Conservation (phyloP, 37 sponge, comb jelly and placozoan genomes). For the Cliona cf. orientalis region DNA sequence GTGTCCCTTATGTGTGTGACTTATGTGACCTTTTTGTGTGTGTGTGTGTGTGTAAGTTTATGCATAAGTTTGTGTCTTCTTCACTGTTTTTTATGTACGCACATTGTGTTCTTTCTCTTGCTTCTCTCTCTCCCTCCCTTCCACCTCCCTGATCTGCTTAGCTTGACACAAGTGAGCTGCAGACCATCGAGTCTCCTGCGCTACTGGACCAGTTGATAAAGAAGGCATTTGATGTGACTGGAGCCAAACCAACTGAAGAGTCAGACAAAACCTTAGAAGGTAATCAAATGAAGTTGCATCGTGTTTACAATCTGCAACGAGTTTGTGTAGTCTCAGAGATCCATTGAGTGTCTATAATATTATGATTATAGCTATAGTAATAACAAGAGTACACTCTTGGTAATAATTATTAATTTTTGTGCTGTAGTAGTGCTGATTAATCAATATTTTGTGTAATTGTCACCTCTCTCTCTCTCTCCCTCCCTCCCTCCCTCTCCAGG, state of each 20-base stretch:
- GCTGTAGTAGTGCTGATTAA: no score
- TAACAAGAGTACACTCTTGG: no score
- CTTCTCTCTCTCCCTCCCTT: neutral
- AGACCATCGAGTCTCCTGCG: neutral
- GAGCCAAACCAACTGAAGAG: constrained; percentile 31
- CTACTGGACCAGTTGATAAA: neutral
- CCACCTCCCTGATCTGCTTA: neutral
- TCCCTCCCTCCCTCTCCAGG: neutral
- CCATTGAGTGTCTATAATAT: no score
- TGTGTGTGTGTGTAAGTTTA: neutral
- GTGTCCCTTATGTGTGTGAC: neutral
- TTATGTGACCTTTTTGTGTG: neutral
- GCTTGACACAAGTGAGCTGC: constrained; percentile 22
- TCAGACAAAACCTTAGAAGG: constrained; percentile 16
- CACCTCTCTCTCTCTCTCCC: neutral
- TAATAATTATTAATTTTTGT: no score
- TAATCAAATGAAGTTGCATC: no score
- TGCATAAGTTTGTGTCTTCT: neutral
- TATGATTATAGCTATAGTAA: no score
- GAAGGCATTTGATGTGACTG: constrained; percentile 12
- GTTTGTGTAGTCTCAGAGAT: no score
- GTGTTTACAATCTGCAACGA: no score
- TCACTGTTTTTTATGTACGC: neutral
- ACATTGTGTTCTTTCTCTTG: no score
- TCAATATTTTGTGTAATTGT: neutral